A percentile compares a stretch with the other conserved stretches of the same genome.
These are phyloP conservation scores for Morus bassanus DNA, from an alignment of 2,797 vertebrate genomes.

Conservation along the genomic window DNA sequence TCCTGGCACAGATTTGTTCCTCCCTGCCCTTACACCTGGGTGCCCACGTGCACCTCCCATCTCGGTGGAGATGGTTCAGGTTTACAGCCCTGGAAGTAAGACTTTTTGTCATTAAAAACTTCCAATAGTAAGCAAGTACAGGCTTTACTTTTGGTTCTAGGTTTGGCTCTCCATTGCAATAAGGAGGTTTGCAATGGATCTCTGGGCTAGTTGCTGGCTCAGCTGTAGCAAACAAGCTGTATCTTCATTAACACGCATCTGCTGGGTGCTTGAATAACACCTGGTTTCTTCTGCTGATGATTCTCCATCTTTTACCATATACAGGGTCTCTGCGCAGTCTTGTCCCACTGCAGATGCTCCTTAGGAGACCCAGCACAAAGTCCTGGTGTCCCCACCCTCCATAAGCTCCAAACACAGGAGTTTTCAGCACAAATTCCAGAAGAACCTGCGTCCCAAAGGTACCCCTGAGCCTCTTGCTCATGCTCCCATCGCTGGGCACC, in stretches of 20 bases:
- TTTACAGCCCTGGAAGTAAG: neutral
- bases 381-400: neutral
- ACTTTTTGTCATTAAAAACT: neutral
- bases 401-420: neutral
- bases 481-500: neutral
- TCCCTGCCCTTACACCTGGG: neutral
- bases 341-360: no score
- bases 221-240: neutral
- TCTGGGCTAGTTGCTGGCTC: neutral
- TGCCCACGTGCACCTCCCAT: neutral
- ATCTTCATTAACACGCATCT: neutral
- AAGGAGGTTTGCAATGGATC: neutral
- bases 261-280: neutral
- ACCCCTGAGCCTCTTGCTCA: neutral
- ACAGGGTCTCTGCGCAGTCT: neutral
- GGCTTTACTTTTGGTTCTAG: neutral
- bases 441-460: neutral
- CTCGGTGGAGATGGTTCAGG: neutral
- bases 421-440: neutral
- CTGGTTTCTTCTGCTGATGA: neutral
- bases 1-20: neutral
- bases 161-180: neutral
- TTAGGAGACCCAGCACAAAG: neutral
- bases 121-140: accelerated
- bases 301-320: neutral